These are phyloP conservation scores for Triplophysa tibetana DNA, from an alignment of 2,113 vertebrate species.

Conservation along the genomic window DNA sequence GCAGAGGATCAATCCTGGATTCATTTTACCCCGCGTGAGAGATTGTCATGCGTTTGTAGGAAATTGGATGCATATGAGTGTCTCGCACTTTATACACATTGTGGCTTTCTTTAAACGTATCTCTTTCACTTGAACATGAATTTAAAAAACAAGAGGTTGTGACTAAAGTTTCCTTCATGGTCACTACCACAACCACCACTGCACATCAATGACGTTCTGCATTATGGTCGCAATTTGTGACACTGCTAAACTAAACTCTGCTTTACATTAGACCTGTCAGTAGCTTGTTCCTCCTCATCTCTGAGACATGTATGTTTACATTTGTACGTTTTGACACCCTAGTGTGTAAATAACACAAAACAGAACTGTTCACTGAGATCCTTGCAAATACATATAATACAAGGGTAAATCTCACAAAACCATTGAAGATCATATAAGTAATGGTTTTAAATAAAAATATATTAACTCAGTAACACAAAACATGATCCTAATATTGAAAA, in stretches of 20 bases:
- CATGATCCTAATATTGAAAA: no score
- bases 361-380: no score
- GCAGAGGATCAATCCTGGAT: slow-evolving; percentile 46
- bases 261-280: background rate
- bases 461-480: no score
- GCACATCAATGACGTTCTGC: background rate
- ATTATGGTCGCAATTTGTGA: background rate
- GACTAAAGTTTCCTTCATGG: slow-evolving; percentile 5
- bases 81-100: slow-evolving; percentile 13
- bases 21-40: slow-evolving; percentile 52
- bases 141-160: slow-evolving; percentile 34
- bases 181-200: slow-evolving; percentile 21
- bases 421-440: no score
- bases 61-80: slow-evolving; percentile 59
- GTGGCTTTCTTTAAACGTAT: background rate
- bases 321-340: no score
- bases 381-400: no score
- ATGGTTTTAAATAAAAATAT: no score
- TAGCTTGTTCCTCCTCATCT: background rate
- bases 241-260: background rate
- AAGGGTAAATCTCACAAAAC: no score
- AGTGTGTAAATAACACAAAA: no score
- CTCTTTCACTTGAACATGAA: slow-evolving; percentile 9
- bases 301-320: no score
- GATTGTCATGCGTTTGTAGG: slow-evolving; percentile 49